Base-by-base conservation (phyloP, 2,113 vertebrate genomes). In the Rhabdomys dilectus region DNA sequence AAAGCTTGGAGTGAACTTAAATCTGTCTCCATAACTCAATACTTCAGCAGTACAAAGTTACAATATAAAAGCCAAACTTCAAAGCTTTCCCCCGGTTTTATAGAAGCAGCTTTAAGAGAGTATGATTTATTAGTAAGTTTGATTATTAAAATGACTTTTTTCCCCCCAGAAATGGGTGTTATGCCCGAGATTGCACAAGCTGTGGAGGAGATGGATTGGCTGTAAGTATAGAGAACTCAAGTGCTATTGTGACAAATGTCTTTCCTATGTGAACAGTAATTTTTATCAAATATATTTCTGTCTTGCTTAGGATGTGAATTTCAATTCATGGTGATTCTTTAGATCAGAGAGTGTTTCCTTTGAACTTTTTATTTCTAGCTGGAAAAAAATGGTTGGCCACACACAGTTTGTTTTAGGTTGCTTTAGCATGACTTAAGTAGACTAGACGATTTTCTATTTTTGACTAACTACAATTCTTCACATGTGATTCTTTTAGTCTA, bases 151-250 rank as follows among this genome's bases (percentile, higher is more conserved):
- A 45, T 89, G 58, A 19, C 36, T 73, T 92, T 95, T 93, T 78
- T 4, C 98, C 96, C 91, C 95, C 92, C 98, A 99, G 99, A 99
- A 98, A 99, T 99, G 99, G 99, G 99, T 29, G 99, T 99, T 85
- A 99, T 99, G 99, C 98, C 99, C 73, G 99, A 99, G 98, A 99
- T 99, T 80, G 99, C 99, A n/a, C 99, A 99, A 98, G 99, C 99
- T 39, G 99, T 99, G 93, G 99, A 99, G 90, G 99, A 99, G 97
- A 99, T 99, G 99, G 99, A 99, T 96, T 99, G 99, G 99, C 99
- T 99, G 99, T 99, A 98, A 99, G 99, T 99, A 97, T 85, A 56
- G 36, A 26, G 91, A 92, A 22, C 34, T 39, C 53, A 48, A 58
- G 6, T 73, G 36, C 26, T 39, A 56, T 62, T n/a, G 64, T 45